Base-by-base conservation (phyloP, 2,888 invertebrate genomes). In the Sylvicola cinctus region DNA sequence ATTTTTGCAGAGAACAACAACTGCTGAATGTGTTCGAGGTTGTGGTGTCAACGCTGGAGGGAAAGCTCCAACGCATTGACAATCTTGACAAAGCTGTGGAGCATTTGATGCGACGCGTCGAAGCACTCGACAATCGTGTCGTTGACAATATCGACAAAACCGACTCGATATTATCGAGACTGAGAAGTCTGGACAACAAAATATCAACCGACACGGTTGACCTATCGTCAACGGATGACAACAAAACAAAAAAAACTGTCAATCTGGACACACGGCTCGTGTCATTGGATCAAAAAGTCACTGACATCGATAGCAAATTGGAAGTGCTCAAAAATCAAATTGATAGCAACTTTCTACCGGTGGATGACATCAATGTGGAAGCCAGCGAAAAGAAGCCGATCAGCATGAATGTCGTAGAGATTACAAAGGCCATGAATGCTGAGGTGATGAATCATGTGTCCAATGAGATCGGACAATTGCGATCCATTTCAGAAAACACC, bases 1-100 rank as follows among this genome's bases (percentile, higher is more conserved):
- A 7, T 13, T n/a, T 28, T 71, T 71, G 40, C 74, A 84, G 84
- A 58, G 84, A 84, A 57, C 80, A 83, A 55, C 83, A 84, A 55
- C 68, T 85, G 41, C 76, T 83, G 60, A 80, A 80, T 54, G 79
- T 87, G 36, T 85, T 87, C 60, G 85, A 85, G 58, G 81, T 83
- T 35, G 83, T 88, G 44, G 83, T 85, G 38, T 80, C 83, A 45
- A 85, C 84, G 16, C 59, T 85, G 45, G 85, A 87, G 55, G 79
- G 81, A 4, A 85, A 85, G 61, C 62, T 87, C 11, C 81, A 84
- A 52, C 66, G 84, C 44, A 83, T 87, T 50, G 85, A 85, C 49
- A 84, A 83, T 52, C 58, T 85, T 37, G 85, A 87, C 54, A 78
- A 80, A 55, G 83, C 84, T 1, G 80, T 85, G 2, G 84, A 85